Evolutionary conservation across 2,113 vertebrate genomes (phyloP).

Genomic region (Echinops telfairi): DNA sequence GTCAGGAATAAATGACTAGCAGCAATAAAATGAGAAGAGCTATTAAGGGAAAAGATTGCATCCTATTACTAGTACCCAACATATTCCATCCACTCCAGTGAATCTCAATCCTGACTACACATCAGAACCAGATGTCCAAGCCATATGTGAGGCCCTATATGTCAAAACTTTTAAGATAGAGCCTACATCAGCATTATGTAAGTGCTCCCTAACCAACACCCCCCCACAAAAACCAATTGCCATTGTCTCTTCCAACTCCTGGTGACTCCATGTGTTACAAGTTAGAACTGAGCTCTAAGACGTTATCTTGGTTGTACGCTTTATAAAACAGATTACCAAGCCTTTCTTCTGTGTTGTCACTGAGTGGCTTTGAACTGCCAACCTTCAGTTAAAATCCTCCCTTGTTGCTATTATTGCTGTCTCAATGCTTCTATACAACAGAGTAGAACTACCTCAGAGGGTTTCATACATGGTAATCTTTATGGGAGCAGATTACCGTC

Average conservation of each 20-base stretch:
- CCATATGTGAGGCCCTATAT: neutral
- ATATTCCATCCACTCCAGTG: neutral
- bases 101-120: neutral
- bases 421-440: neutral
- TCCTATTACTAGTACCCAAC: neutral
- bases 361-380: neutral
- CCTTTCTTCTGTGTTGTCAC: neutral
- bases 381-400: neutral
- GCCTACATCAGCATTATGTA: neutral
- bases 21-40: neutral
- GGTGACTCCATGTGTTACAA: neutral
- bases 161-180: neutral
- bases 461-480: neutral
- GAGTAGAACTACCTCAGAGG: neutral
- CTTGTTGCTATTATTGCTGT: neutral
- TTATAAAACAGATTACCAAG: neutral
- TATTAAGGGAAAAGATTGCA: neutral
- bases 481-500: neutral
- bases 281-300: neutral
- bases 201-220: neutral
- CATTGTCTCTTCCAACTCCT: neutral
- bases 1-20: conserved; percentile 20
- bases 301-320: neutral
- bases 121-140: conserved; percentile 6
- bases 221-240: neutral